phyloP scores from a whole-genome alignment of 2,797 vertebrate genomes.

The Apogon talboti region DNA sequence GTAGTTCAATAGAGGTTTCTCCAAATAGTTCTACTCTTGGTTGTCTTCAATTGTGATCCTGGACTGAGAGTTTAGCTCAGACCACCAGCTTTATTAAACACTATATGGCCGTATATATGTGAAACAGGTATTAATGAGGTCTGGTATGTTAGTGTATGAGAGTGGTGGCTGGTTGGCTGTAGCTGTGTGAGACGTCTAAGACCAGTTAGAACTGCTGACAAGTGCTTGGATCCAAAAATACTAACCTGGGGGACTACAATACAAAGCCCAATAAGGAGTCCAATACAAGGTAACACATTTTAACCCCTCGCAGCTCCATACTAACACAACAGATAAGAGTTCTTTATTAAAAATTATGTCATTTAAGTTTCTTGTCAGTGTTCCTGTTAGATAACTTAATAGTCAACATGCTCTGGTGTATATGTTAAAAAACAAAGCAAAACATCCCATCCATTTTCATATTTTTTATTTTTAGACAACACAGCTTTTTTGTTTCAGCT shows the following conservation, averaged over 20 bases:
- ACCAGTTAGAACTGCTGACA: constrained; percentile 65
- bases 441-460: not conserved
- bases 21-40: not conserved
- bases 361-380: not conserved
- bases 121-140: constrained; percentile 32
- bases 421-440: not conserved
- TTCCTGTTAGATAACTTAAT: not conserved
- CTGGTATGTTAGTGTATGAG: constrained; percentile 29
- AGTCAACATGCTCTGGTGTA: not conserved
- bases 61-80: not conserved
- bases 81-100: constrained; percentile 3
- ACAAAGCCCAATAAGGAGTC: constrained; percentile 25
- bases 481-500: constrained; percentile 36
- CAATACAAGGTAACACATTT: constrained; percentile 1
- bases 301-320: not conserved
- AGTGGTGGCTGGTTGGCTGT: constrained; percentile 24
- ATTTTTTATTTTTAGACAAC: constrained; percentile 61
- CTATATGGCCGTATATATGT: not conserved
- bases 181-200: constrained; percentile 71
- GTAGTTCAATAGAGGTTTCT: not conserved
- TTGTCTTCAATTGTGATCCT: not conserved
- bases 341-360: not conserved
- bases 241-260: constrained; percentile 19
- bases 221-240: constrained; percentile 70
- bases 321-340: not conserved